Base-by-base conservation (phyloP, 2,888 invertebrate species). In the Nysson spinosus region DNA sequence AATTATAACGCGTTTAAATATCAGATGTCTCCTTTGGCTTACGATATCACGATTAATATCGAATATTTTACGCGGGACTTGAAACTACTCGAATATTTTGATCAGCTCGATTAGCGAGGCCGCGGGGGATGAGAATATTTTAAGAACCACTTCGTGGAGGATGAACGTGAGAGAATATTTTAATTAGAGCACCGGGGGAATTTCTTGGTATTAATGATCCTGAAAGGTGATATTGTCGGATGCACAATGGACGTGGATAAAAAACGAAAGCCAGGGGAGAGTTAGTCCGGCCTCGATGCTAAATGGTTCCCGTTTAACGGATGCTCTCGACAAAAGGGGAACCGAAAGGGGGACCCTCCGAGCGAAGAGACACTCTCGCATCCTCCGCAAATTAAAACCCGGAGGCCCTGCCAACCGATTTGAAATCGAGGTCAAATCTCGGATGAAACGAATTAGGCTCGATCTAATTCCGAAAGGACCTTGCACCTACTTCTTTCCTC, bases 301-400 rank as follows among this genome's bases (percentile, higher is more conserved):
- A 69, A 75, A 66, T 62, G 66, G 66, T 67, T 74, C 74, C 75
- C 62, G 69, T 74, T 74, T 74, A 75, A 47, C 65, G 43, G 47
- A n/a, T n/a, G 16, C n/a, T 28, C 46, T 40, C 19, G 34, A 61
- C 22, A 30, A 52, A 37, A 57, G 65, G 63, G 70, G 57, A 64
- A 74, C n/a, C n/a, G n/a, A n/a, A n/a, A n/a, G n/a, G 43, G 64
- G 52, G 43, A 37, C 54, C 50, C 35, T 22, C 55, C n/a, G 30
- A 39, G 42, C 32, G 9, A 24, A 44, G 56, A 51, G 62, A 61
- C 60, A 77, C 63, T 73, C 77, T 79, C 73, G 71, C 78, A 80
- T 80, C 79, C 78, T 79, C 72, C 63, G 62, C 66, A 67, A 75
- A 77, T 78, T 77, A 69, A 78, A 76, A 71, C 54, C 58, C 46